Base-by-base conservation (phyloP, 2,113 vertebrate genomes). In the Aegotheles bennettii region DNA sequence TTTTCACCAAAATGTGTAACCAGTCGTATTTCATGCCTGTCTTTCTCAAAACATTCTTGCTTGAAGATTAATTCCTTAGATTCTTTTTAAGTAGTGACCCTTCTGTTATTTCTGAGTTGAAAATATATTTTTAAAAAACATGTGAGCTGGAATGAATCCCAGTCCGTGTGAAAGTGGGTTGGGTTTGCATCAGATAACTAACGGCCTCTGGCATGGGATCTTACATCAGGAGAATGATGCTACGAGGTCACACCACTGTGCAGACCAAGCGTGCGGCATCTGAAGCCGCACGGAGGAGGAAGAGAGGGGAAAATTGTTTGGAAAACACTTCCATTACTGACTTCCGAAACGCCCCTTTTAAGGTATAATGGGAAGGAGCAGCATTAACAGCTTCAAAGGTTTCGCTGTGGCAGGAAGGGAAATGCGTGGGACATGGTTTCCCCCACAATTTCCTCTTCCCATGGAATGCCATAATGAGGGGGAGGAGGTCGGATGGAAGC, bases 391-490 rank as follows among this genome's bases (percentile, higher is more conserved):
- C 69, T 82, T 71, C 57, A 79, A 43, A 89, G 77, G n/a, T 56
- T 64, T 13, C 38, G 67, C 56, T 70, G 61, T 59, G 57, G 19
- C 91, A 91, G 93, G 76, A 89, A 90, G 79, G 81, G 61, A 75
- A 56, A 19, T 3, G 16, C 74, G 48, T 17, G 65, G 48, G 48
- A 26, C 3, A 0, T 29, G 38, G 6, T 67, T 36, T 63, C 19
- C 53, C n/a, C n/a, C 10, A 4, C 9, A 0, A 3, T 36, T 81
- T 80, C 65, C 77, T 65, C 60, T 93, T 79, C 42, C 60, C 73
- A 20, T 8, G 60, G 80, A 61, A 45, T 51, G 74, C 61, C 2
- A 3, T 26, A 75, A 21, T 0, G n/a, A 23, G 8, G 33, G 48
- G 71, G 11, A 54, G 77, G 83, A 74, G 68, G n/a, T 35, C 29